Evolutionary conservation across 2,113 vertebrate genomes (phyloP).

Genomic region (Chloebia gouldiae): DNA sequence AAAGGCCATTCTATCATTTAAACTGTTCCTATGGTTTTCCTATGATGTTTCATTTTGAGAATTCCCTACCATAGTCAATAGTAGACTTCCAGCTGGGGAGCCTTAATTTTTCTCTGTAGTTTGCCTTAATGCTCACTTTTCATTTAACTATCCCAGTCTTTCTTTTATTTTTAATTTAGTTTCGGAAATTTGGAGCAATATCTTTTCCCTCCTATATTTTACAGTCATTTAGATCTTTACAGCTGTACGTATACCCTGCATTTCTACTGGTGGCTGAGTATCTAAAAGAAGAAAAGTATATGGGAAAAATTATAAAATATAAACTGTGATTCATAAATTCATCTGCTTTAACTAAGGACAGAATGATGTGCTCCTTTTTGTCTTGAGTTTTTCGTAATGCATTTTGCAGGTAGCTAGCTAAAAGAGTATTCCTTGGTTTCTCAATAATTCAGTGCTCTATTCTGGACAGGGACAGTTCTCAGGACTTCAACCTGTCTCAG

Average conservation of each 20-base stretch:
- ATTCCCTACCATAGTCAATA: background rate
- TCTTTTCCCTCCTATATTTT: background rate
- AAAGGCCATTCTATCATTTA: background rate
- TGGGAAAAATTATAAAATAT: background rate
- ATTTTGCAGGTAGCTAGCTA: background rate
- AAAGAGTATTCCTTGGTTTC: background rate
- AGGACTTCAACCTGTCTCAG: background rate
- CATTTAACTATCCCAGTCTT: background rate
- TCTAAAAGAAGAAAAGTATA: background rate
- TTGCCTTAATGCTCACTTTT: background rate
- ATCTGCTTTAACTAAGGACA: background rate
- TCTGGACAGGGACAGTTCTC: background rate
- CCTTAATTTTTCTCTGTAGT: background rate
- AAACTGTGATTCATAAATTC: background rate
- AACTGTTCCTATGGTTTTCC: background rate
- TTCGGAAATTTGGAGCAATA: background rate
- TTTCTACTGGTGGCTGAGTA: background rate
- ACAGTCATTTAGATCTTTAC: background rate
- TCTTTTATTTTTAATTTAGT: background rate
- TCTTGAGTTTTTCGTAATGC: background rate
- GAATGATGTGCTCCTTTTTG: background rate
- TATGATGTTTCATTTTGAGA: background rate
- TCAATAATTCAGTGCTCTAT: background rate
- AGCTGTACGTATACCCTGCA: background rate
- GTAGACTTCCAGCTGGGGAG: background rate